Conservation (phyloP, 2,888 invertebrate genomes). For the Crematogaster levior region DNA sequence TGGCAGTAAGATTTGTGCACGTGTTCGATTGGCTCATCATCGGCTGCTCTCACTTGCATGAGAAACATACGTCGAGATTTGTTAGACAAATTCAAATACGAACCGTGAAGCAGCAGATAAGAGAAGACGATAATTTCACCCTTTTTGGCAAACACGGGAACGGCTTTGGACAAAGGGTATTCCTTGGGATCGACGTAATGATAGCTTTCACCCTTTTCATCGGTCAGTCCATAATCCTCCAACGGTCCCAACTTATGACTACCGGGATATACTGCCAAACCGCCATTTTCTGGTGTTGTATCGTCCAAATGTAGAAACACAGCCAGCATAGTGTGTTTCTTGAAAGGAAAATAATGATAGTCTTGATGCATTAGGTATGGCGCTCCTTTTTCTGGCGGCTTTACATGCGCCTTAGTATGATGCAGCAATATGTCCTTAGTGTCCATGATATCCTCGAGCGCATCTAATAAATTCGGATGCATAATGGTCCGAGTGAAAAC, state of each 20-base stretch:
- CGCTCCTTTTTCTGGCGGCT: conserved; percentile 88
- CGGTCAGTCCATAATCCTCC: conserved; percentile 86
- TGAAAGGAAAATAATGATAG: conserved; percentile 88
- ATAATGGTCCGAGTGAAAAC: conserved; percentile 86
- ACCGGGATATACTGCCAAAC: conserved; percentile 88
- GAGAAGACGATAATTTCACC: conserved; percentile 88
- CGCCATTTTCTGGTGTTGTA: conserved; percentile 87
- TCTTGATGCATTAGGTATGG: conserved; percentile 89
- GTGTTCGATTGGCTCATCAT: conserved; percentile 86
- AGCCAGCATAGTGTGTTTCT: conserved; percentile 88
- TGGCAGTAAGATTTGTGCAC: conserved; percentile 86
- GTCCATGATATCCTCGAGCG: conserved; percentile 87
- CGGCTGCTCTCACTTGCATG: conserved; percentile 87
- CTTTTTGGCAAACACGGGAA: conserved; percentile 86
- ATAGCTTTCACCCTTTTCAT: conserved; percentile 84
- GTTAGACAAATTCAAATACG: conserved; percentile 86
- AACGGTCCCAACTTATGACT: conserved; percentile 88
- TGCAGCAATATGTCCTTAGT: conserved; percentile 87
- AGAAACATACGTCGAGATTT: conserved; percentile 87
- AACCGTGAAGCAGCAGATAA: conserved; percentile 88
- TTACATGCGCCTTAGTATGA: conserved; percentile 88
- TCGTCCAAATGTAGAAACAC: conserved; percentile 88
- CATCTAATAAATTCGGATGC: conserved; percentile 86
- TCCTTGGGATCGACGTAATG: conserved; percentile 86
- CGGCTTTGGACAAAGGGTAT: conserved; percentile 86